Conservation (phyloP, 2,113 vertebrate species). For the Pan troglodytes region DNA sequence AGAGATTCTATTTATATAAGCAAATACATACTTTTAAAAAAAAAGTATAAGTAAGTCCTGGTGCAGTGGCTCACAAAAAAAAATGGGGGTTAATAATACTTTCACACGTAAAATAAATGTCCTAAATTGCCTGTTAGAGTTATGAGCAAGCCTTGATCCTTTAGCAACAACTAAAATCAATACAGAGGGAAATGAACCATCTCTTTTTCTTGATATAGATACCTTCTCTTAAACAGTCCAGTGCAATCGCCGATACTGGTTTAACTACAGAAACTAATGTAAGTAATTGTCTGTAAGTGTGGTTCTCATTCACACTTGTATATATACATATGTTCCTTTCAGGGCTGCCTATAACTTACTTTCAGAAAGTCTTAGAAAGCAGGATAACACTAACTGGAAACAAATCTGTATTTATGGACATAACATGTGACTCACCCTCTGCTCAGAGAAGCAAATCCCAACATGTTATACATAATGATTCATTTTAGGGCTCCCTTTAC, state of each 20-base stretch:
- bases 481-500: background rate
- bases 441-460: background rate
- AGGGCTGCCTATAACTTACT: background rate
- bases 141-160: background rate
- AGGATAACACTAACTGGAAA: background rate
- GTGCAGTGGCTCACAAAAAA: too few relatives aligned
- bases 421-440: background rate
- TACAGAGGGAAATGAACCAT: background rate
- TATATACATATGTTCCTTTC: background rate
- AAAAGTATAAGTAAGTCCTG: too few relatives aligned
- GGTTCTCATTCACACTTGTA: background rate
- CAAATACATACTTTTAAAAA: too few relatives aligned
- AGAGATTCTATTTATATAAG: too few relatives aligned
- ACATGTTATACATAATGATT: background rate
- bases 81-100: background rate
- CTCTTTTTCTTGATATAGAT: background rate
- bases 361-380: background rate
- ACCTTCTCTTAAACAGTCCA: background rate
- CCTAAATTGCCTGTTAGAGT: background rate
- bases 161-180: background rate
- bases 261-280: background rate
- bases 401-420: background rate
- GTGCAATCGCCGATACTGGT: background rate
- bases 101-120: background rate
- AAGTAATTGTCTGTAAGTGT: background rate